Conservation (phyloP, 2,888 invertebrate species). For the Drosophila formosana region DNA sequence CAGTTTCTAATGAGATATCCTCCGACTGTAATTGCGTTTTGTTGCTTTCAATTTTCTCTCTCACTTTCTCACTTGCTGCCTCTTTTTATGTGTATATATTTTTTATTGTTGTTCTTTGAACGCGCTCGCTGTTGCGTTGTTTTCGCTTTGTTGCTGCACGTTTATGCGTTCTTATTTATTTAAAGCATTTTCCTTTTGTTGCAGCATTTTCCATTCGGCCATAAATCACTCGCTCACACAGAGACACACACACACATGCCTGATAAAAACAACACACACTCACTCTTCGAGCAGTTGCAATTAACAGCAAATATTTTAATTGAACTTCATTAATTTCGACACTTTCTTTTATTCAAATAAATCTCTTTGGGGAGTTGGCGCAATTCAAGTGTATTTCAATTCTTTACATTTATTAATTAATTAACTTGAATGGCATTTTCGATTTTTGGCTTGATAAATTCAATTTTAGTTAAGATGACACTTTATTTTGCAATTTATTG, state of each 20-base stretch:
- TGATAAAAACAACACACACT: conserved; percentile 5
- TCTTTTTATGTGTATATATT: conserved; percentile 12
- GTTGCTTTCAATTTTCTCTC: conserved; percentile 15
- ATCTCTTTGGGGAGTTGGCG: not conserved
- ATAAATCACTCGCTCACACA: conserved; percentile 40
- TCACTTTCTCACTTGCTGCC: conserved; percentile 12
- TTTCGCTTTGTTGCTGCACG: conserved; percentile 42
- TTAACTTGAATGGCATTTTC: too few relatives aligned
- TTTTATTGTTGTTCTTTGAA: conserved; percentile 17
- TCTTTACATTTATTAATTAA: not conserved
- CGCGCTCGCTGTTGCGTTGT: not conserved
- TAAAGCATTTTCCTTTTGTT: conserved; percentile 51
- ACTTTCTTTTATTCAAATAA: not conserved
- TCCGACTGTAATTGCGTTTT: conserved; percentile 25
- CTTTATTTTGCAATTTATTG: not conserved
- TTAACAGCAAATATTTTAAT: conserved; percentile 14
- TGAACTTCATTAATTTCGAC: conserved; percentile 4
- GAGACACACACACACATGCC: conserved; percentile 31
- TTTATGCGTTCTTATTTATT: conserved; percentile 26
- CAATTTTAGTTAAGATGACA: not conserved
- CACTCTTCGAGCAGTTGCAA: conserved; percentile 9
- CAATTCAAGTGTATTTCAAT: not conserved
- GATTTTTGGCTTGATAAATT: not conserved
- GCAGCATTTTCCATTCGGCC: conserved; percentile 35
- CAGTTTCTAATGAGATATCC: conserved; percentile 7